phyloP scores from a whole-genome alignment of 37 sponge, comb jelly and placozoan species.

The Diacarnus erythraeanus region DNA sequence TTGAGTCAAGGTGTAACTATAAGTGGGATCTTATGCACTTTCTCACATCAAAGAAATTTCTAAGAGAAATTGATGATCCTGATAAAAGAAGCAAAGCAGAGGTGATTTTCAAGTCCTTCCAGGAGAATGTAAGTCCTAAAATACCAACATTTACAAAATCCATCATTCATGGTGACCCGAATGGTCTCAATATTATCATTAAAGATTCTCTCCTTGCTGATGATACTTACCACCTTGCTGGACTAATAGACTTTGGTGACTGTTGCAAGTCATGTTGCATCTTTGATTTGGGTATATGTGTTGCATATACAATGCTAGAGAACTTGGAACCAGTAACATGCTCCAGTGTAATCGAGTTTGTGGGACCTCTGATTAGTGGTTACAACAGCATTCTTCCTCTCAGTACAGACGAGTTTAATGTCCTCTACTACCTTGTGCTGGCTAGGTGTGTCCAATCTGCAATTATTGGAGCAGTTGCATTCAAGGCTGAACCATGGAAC shows the following conservation, averaged over 20 bases:
- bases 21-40: slow-evolving; percentile 45
- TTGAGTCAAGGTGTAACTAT: not conserved
- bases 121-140: slow-evolving; percentile 21
- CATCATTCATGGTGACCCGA: slow-evolving; percentile 35
- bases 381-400: slow-evolving; percentile 27
- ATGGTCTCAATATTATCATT: slow-evolving; percentile 31
- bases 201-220: not conserved
- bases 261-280: slow-evolving; percentile 18
- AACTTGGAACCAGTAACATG: slow-evolving; percentile 2
- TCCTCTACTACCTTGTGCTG: slow-evolving; percentile 36
- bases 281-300: slow-evolving; percentile 45
- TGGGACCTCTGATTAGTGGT: slow-evolving; percentile 25
- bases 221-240: slow-evolving; percentile 4
- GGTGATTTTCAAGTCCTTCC: slow-evolving; percentile 1
- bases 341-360: slow-evolving; percentile 3
- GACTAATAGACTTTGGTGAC: slow-evolving; percentile 47
- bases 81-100: slow-evolving; percentile 9
- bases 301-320: slow-evolving; percentile 18
- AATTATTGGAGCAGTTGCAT: slow-evolving; percentile 6
- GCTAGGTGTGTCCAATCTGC: slow-evolving; percentile 34
- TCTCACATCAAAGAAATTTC: not conserved
- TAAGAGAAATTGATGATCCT: not conserved
- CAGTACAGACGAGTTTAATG: slow-evolving; percentile 28
- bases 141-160: slow-evolving; percentile 22
- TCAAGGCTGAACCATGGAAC: slow-evolving; percentile 37